Conservation (phyloP, 2,113 vertebrate species). For the Rynchops niger region DNA sequence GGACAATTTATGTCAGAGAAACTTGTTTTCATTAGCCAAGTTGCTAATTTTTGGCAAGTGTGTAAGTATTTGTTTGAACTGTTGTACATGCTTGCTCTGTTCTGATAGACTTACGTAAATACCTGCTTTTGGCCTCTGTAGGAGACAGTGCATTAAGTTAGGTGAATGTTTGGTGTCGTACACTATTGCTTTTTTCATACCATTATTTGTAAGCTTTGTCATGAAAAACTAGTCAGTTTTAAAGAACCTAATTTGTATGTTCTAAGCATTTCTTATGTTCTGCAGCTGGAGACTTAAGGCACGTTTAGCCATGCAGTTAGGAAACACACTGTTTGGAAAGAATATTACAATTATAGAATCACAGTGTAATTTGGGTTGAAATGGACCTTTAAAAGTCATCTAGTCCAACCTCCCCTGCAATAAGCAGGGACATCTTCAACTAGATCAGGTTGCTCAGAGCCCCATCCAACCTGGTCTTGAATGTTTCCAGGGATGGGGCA, state of each 20-base stretch:
- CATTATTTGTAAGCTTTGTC: background rate
- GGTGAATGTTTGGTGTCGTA: background rate
- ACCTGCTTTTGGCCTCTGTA: background rate
- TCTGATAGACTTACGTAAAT: background rate
- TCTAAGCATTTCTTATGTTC: background rate
- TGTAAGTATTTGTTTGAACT: background rate
- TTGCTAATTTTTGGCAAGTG: background rate
- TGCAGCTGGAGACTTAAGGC: background rate
- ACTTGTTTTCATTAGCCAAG: background rate
- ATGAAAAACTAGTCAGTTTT: background rate
- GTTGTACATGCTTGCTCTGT: background rate
- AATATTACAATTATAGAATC: background rate
- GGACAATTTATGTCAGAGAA: background rate
- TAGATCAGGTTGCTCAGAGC: background rate
- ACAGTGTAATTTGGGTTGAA: background rate
- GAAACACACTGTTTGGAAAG: background rate
- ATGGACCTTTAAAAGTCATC: background rate
- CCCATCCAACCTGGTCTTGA: background rate
- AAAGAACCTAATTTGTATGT: background rate
- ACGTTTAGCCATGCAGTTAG: background rate
- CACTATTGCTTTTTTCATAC: background rate
- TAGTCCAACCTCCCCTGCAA: background rate
- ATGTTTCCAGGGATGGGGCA: background rate
- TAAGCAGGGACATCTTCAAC: background rate
- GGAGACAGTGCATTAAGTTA: background rate